Evolutionary conservation across 2,113 vertebrate species (phyloP), one percentile per base, ranked within the genome.

Genomic region (Sisor rabdophorus): DNA sequence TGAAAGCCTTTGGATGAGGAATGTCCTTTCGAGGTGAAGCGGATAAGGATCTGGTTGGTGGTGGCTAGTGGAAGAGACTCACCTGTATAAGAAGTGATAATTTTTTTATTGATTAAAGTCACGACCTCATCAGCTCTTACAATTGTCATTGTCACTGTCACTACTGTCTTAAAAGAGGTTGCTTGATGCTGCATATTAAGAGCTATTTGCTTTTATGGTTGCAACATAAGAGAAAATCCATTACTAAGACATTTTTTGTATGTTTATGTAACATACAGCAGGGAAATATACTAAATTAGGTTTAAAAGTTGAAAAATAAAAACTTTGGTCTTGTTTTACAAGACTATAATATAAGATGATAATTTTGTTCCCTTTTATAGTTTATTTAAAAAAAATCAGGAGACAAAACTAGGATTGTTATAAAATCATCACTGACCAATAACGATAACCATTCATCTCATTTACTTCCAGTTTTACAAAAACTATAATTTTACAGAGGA

Each of bases 41-140:
- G 95, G 83, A 99, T 95, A 69, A 98, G 92, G 83, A 99, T 93
- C 91, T 99, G 94, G 91, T 98, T 98, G 90, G 96, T 94, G 60
- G 95, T 96, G 69, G 96, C 97, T 81, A 99, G 81, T 0, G 97
- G 96, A 76, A 99, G 86, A 0, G 97, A 98, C 90, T 99, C 97
- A 73, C 97, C 97, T 99, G 82, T 54, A 82, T 82, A 26, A 71
- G 58, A 65, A 68, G 10, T 64, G 11, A 73, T 50, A 22, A 17
- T 52, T 12, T 71, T 4, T 28, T 26, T 16, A 65, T 15, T 65
- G 7, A 47, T 65, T 47, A 22, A 20, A 65, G 20, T 47, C 61
- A 36, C 30, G 36, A 17, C 17, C 8, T 36, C 20, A 48, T 48
- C 40, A 48, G 7, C 7, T 11, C 16, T 9, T 67, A 30, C 10